phyloP scores from a whole-genome alignment of 2,888 invertebrate species.

The Hecatera dysodea region DNA sequence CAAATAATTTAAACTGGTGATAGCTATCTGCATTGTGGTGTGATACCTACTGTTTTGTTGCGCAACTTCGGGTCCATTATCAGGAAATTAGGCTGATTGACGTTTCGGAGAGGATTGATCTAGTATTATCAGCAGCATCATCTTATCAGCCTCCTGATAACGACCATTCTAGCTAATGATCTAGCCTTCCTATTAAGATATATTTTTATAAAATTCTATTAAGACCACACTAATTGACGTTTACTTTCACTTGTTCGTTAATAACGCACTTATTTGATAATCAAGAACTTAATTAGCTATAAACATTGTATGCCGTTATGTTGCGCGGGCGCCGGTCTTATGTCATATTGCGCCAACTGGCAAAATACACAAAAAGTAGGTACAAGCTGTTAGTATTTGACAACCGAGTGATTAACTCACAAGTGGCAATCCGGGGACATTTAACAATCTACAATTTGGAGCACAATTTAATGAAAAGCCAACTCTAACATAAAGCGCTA shows the following conservation, averaged over 20 bases:
- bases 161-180: neutral
- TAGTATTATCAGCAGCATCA: neutral
- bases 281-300: slow-evolving; percentile 15
- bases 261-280: neutral
- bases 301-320: slow-evolving; percentile 59
- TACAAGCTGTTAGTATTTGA: slow-evolving; percentile 78
- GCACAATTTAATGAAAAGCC: slow-evolving; percentile 46
- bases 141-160: neutral
- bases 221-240: slow-evolving; percentile 15
- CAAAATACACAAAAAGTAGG: slow-evolving; percentile 81
- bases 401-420: slow-evolving; percentile 78
- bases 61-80: neutral
- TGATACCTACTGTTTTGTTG: slow-evolving; percentile 4
- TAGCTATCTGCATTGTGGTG: neutral
- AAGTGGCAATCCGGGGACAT: slow-evolving; percentile 81
- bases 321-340: slow-evolving; percentile 36
- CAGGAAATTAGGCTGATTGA: slow-evolving; percentile 20
- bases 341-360: slow-evolving; percentile 77
- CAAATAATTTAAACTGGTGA: slow-evolving; percentile 11
- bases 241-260: slow-evolving; percentile 23
- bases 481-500: slow-evolving; percentile 21
- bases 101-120: slow-evolving; percentile 1
- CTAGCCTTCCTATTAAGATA: neutral
- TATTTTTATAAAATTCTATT: slow-evolving; percentile 7
- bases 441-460: slow-evolving; percentile 72